Evolutionary conservation across 1,140 invertebrate genomes (phyloP).

Genomic region (Acromyrmex echinatior): DNA sequence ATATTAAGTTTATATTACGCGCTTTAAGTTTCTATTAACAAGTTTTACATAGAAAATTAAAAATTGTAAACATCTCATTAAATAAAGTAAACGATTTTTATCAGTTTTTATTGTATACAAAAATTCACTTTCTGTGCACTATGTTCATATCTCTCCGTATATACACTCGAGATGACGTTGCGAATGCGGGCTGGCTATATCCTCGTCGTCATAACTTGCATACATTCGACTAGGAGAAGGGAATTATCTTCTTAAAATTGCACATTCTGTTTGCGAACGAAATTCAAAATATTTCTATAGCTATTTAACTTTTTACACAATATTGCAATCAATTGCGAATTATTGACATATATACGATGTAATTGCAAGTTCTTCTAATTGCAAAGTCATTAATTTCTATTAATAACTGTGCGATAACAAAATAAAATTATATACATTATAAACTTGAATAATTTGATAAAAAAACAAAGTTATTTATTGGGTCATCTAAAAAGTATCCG

Average conservation of each 20-base stretch:
- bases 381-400: neutral
- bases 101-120: neutral
- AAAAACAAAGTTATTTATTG: neutral
- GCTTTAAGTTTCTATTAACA: neutral
- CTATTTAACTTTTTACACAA: neutral
- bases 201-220: constrained; percentile 11
- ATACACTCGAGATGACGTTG: neutral
- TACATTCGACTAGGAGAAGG: neutral
- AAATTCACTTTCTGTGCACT: neutral
- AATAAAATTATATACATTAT: neutral
- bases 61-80: neutral
- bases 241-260: neutral
- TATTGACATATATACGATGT: neutral
- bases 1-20: neutral
- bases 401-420: too few species aligned
- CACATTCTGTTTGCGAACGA: neutral
- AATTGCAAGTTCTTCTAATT: neutral
- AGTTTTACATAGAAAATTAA: neutral
- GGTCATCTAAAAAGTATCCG: too few species aligned
- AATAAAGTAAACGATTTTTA: neutral
- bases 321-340: neutral
- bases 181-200: neutral
- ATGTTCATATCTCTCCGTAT: neutral
- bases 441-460: neutral
- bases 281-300: constrained; percentile 20